Conservation (phyloP, 2,113 vertebrate genomes). For the Aplodontia rufa region DNA sequence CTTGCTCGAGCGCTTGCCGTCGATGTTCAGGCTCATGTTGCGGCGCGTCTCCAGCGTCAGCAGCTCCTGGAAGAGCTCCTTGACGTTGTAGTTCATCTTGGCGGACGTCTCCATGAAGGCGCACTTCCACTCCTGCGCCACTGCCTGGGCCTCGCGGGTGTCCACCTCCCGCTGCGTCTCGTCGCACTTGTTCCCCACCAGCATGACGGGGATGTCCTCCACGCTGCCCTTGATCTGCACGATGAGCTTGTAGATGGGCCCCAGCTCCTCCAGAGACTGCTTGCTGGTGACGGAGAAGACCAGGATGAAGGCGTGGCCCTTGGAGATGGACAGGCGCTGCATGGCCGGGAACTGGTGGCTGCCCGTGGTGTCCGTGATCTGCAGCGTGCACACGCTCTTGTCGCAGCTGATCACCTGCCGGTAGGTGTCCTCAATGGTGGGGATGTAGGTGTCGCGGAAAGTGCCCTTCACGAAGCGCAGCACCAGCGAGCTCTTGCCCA, state of each 20-base stretch:
- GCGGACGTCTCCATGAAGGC: slow-evolving; percentile 99
- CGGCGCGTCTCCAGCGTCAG: slow-evolving; percentile 97
- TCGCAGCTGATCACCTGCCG: slow-evolving; percentile 99
- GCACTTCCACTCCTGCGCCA: slow-evolving; percentile 96
- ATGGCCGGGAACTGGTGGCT: slow-evolving; percentile 99
- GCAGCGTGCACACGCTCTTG: slow-evolving; percentile 96
- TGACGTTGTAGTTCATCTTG: slow-evolving; percentile 99
- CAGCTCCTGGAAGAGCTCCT: slow-evolving; percentile 98
- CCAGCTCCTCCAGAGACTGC: slow-evolving; percentile 97
- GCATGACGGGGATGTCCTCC: slow-evolving; percentile 96
- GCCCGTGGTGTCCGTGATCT: slow-evolving; percentile 98
- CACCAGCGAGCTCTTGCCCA: slow-evolving; percentile 97
- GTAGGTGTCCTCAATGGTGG: slow-evolving; percentile 98
- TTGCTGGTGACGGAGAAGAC: slow-evolving; percentile 97
- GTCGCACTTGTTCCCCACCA: slow-evolving; percentile 98
- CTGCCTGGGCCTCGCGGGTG: slow-evolving; percentile 92
- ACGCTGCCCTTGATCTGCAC: slow-evolving; percentile 96
- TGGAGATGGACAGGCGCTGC: slow-evolving; percentile 98
- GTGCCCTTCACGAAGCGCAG: slow-evolving; percentile 97
- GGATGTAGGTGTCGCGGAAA: slow-evolving; percentile 97
- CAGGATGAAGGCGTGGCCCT: slow-evolving; percentile 97
- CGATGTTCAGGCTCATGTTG: slow-evolving; percentile 95
- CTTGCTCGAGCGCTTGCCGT: slow-evolving; percentile 93
- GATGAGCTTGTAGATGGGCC: slow-evolving; percentile 97
- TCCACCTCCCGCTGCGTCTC: slow-evolving; percentile 97